Evolutionary conservation across 2,888 invertebrate genomes (phyloP), one percentile per base, ranked within the genome.

Genomic region (Polyommatus icarus): DNA sequence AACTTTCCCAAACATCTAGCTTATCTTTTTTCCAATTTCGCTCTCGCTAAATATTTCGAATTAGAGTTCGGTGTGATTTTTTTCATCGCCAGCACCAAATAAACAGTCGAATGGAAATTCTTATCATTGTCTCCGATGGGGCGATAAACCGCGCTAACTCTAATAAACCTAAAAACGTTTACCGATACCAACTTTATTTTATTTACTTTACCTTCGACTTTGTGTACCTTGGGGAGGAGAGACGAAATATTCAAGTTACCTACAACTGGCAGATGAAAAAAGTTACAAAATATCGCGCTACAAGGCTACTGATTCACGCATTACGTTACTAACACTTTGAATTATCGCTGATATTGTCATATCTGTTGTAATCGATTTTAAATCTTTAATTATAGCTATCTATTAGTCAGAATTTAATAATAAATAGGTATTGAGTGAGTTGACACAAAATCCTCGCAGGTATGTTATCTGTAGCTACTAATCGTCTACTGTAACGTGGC

Each of bases 41-140:
- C n/a, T n/a, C 36, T 36, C 36, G 36, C 40, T 12, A 46, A 46
- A 46, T 46, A 46, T 46, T 46, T 40, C 0, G 12, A 46, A 46
- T n/a, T 82, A 80, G 78, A 76, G 20, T 32, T 75, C 84, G 84
- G 88, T 89, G 88, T 89, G 29, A 88, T 18, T 40, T 77, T 57
- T 77, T 80, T 79, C 80, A 82, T 83, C 83, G 82, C 81, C 80
- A 82, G 82, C 83, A 81, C 82, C 84, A 85, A 89, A 90, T 89
- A 90, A 91, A 90, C 89, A 91, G 87, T 88, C 84, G 85, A 86
- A 85, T 87, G 86, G 85, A 87, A 89, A 85, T 85, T 89, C 89
- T 89, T 90, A 90, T 90, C 90, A 87, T 84, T 87, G 86, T 88
- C 84, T 82, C 75, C 79, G 89, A 90, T 90, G 87, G 82, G 81